phyloP scores from a whole-genome alignment of 2,888 invertebrate genomes.

The Plemyria rubiginata region DNA sequence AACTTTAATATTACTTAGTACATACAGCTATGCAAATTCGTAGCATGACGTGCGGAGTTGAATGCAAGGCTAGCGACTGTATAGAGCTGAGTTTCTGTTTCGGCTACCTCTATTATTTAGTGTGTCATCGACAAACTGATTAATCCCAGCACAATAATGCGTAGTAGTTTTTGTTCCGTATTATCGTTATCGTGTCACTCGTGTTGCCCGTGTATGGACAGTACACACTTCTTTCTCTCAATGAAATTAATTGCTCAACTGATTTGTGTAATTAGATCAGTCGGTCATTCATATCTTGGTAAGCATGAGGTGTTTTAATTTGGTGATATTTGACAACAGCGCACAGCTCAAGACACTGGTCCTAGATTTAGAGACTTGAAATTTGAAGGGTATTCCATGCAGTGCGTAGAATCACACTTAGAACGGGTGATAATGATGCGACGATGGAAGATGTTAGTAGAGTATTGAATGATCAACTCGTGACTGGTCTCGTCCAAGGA shows the following conservation, averaged over 20 bases:
- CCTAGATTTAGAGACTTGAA: too few relatives aligned
- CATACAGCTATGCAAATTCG: neutral
- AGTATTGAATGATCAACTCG: slow-evolving; percentile 1
- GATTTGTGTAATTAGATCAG: slow-evolving; percentile 24
- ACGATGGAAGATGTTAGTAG: neutral
- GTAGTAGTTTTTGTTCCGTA: slow-evolving; percentile 59
- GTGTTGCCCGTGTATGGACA: slow-evolving; percentile 25
- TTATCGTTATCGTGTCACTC: slow-evolving; percentile 48
- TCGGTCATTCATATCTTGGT: slow-evolving; percentile 29
- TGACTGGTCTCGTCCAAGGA: neutral
- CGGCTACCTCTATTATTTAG: slow-evolving; percentile 13
- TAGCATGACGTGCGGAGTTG: neutral
- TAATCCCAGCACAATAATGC: slow-evolving; percentile 62
- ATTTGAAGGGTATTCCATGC: too few relatives aligned
- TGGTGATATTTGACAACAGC: neutral
- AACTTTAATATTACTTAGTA: neutral
- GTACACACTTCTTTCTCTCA: slow-evolving; percentile 37
- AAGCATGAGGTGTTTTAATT: slow-evolving; percentile 9
- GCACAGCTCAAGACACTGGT: neutral
- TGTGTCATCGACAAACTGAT: slow-evolving; percentile 52
- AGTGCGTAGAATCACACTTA: too few relatives aligned
- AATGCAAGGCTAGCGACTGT: neutral
- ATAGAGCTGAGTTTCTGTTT: slow-evolving; percentile 21
- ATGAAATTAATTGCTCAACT: slow-evolving; percentile 34
- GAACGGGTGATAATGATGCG: too few relatives aligned